Evolutionary conservation across 2,888 invertebrate species (phyloP), one percentile per base, ranked within the genome.

Genomic region (Drosophila formosana): DNA sequence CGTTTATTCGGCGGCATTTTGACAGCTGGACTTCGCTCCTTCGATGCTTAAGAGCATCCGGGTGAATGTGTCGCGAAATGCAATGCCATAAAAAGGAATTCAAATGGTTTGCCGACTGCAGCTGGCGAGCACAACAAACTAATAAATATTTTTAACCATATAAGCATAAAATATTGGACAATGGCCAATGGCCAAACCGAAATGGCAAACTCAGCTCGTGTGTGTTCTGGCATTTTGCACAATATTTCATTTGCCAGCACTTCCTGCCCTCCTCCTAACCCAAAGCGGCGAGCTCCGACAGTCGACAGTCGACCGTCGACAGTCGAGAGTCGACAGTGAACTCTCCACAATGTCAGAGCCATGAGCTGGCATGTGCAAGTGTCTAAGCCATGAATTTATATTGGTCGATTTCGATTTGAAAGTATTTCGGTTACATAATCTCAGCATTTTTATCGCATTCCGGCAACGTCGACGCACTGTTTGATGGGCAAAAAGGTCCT

Each of bases 381-480:
- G 78, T 86, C 89, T 86, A 72, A 74, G 80, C 83, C 78, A 84
- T 84, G 88, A 88, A 84, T 84, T 84, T 84, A 84, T 84, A 88
- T 84, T 84, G 84, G 80, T 83, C 87, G 83, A 82, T 88, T 88
- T 84, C 88, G 88, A 88, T 78, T 84, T 75, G 72, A 82, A 83
- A 83, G 82, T 83, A 83, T 83, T 82, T 83, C 88, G 88, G 82
- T 82, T 83, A 83, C 72, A 83, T 88, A 83, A 83, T 85, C 88
- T 83, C 65, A 74, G 66, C 79, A 88, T 79, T 82, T 82, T 85
- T 82, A 76, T 87, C 78, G 69, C 88, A 78, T 82, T 87, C 85
- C 82, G 69, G 70, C 75, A 61, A 70, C 66, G 78, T 78, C 70
- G 70, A 74, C 78, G 70, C 78, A 66, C 75, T 66, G 72, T 81